Evolutionary conservation across 2,113 vertebrate species (phyloP), one percentile per base, ranked within the genome.

Genomic region (Cephalopterus ornatus): DNA sequence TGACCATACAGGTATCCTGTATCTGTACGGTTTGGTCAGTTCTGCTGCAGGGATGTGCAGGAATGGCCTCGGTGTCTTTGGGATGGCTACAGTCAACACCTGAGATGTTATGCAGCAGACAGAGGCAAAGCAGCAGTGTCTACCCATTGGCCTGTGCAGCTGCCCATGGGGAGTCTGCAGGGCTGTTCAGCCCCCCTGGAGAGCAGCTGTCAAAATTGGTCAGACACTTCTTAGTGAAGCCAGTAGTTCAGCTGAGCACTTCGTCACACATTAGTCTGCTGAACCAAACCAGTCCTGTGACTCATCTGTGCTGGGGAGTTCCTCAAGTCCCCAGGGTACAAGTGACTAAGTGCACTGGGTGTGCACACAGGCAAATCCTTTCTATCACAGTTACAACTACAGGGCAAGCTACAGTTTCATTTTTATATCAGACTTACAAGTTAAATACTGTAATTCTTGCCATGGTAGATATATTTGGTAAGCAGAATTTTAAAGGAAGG

Each of bases 21-120:
- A 63, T 65, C 16, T 14, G 14, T 14, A 20, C 12, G 61, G 4
- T 49, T 58, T n/a, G 28, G 39, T 46, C 24, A 49, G 6, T 76
- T 80, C 37, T 46, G 47, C 26, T 24, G 32, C 2, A 6, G 46
- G 11, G 86, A 39, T 0, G 7, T 27, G n/a, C 2, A 8, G 41
- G 12, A 91, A 44, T 1, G 7, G 24, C n/a, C 27, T 47, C 30
- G 33, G 33, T 5, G 2, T 14, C 41, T 44, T 50, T 73, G 44
- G 23, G 14, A 79, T 59, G 39, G 37, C 32, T 28, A 17, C 15
- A 55, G 12, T 30, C 3, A 0, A n/a, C 44, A 39, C 14, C 19
- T 0, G 1, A 15, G 44, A 8, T 49, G 33, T 62, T 41, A 28
- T 9, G 46, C 23, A 59, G 22, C 42, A 52, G 1, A 0, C 6